These are phyloP conservation scores for Scomber japonicus DNA, from an alignment of 2,113 vertebrate species.

Conservation along the genomic window DNA sequence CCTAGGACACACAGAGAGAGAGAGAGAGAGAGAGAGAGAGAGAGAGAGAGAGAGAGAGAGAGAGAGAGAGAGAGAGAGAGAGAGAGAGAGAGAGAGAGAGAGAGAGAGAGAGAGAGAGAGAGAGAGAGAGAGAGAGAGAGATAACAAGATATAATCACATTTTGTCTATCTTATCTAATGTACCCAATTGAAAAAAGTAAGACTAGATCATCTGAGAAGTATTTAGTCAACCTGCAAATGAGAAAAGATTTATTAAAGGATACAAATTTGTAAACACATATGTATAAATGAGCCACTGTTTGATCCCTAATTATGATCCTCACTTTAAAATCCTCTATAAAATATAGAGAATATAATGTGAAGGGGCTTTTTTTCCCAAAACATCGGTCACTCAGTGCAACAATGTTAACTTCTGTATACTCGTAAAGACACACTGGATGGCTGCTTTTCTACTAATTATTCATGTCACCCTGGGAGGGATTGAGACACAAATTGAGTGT, in stretches of 20 bases:
- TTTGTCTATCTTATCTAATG: not conserved
- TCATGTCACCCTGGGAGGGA: constrained; percentile 81
- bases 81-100: constrained; percentile 47
- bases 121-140: not conserved
- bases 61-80: not conserved
- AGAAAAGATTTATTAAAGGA: not conserved
- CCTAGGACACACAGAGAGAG: constrained; percentile 40
- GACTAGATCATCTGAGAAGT: not conserved
- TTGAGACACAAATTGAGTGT: constrained; percentile 82
- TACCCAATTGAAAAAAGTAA: not conserved
- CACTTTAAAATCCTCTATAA: not conserved
- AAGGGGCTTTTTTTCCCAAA: constrained; percentile 11
- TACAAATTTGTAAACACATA: not conserved
- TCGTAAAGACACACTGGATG: constrained; percentile 35
- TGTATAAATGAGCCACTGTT: not conserved
- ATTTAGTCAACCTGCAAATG: not conserved
- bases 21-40: constrained; percentile 49
- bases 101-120: constrained; percentile 43
- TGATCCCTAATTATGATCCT: not conserved
- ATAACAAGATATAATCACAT: not conserved
- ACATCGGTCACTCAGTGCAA: constrained; percentile 11
- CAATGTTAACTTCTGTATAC: constrained; percentile 34
- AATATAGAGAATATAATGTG: not conserved
- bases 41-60: constrained; percentile 19
- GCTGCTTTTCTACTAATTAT: constrained; percentile 76